Evolutionary conservation across 2,888 invertebrate species (phyloP).

Genomic region (Caenorhabditis drosophilae): DNA sequence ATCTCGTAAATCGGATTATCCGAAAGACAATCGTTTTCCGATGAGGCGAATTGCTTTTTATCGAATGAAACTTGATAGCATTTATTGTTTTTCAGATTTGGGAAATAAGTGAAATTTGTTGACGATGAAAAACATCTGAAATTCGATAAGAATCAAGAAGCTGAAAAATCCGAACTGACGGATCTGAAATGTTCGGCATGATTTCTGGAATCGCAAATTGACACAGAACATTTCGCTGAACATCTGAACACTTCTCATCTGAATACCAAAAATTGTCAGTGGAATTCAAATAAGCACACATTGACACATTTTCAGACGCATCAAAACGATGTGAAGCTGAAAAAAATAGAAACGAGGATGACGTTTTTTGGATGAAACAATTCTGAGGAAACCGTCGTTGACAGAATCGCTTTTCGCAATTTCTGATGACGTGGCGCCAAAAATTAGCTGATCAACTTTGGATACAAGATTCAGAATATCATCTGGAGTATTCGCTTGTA

Average conservation of each 20-base stretch:
- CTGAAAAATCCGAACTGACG: too few species aligned
- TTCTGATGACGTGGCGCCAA: too few species aligned
- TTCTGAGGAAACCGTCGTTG: too few species aligned
- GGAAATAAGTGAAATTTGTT: neutral
- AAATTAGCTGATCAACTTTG: neutral
- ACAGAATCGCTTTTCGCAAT: too few species aligned
- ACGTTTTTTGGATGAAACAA: too few species aligned
- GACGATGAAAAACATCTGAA: neutral
- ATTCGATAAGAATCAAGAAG: neutral
- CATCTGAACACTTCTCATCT: neutral
- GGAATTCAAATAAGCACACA: conserved; percentile 4
- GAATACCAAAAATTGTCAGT: conserved; percentile 3
- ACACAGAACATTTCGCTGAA: neutral
- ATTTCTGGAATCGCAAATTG: neutral
- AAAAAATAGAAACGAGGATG: too few species aligned
- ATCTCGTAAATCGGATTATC: neutral
- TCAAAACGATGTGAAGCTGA: too few species aligned
- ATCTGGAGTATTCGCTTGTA: neutral
- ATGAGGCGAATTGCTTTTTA: neutral
- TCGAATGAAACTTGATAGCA: conserved; percentile 4
- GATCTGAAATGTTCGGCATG: too few species aligned
- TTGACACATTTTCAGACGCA: neutral
- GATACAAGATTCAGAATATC: conserved; percentile 2
- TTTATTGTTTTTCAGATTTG: neutral
- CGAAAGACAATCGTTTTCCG: neutral